Evolutionary conservation across 1,140 invertebrate genomes (phyloP).

Genomic region (Conus betulinus): DNA sequence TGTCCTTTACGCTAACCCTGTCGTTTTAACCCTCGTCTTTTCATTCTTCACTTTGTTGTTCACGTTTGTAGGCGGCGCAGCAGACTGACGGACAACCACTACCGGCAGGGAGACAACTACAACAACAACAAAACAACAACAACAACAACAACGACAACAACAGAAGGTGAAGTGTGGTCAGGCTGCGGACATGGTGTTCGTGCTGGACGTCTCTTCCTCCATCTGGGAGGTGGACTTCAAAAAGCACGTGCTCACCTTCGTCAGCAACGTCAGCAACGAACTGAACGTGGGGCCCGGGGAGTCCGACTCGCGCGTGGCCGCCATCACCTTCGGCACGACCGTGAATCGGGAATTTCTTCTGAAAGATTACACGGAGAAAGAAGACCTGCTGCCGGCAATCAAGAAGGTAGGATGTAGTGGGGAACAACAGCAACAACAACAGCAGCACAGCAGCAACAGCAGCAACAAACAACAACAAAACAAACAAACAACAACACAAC

Average conservation of each 20-base stretch:
- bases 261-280: conserved; percentile 52
- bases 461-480: too few species aligned
- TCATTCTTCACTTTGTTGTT: too few species aligned
- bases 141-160: neutral
- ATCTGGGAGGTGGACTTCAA: conserved; percentile 61
- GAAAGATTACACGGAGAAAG: conserved; percentile 32
- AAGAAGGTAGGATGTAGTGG: neutral
- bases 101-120: too few species aligned
- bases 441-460: too few species aligned
- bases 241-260: conserved; percentile 55
- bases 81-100: too few species aligned
- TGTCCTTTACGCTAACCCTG: too few species aligned
- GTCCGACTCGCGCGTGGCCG: conserved; percentile 51
- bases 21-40: too few species aligned
- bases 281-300: conserved; percentile 48
- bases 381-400: neutral
- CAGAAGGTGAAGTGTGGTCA: conserved; percentile 19
- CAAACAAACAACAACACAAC: too few species aligned
- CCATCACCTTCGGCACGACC: conserved; percentile 52
- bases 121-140: neutral
- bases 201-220: conserved; percentile 63
- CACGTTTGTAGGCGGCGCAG: too few species aligned
- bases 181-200: conserved; percentile 61
- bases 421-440: too few species aligned
- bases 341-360: conserved; percentile 51